Evolutionary conservation across 2,888 invertebrate species (phyloP).

Genomic region (Lamellibrachia satsuma): DNA sequence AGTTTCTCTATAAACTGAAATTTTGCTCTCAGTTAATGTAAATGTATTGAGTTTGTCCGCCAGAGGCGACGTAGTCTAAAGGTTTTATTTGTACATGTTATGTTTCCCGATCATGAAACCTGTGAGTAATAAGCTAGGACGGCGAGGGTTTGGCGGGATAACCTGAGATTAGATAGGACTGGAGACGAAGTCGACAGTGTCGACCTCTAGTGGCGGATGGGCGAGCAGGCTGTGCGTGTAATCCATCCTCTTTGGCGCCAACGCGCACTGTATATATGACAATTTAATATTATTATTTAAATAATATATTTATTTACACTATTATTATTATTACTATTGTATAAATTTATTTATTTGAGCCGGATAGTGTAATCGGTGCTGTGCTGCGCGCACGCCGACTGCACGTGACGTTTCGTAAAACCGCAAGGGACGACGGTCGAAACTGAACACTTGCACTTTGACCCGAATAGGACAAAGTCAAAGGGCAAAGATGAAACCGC

Average conservation of each 20-base stretch:
- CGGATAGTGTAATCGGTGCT: neutral
- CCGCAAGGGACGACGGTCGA: conserved; percentile 6
- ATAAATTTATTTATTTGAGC: conserved; percentile 3
- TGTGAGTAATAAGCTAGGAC: neutral
- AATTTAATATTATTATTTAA: neutral
- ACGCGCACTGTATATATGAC: neutral
- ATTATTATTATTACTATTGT: conserved; percentile 2
- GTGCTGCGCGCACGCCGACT: neutral
- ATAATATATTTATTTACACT: conserved; percentile 1
- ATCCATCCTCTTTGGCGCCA: neutral
- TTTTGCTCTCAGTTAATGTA: neutral
- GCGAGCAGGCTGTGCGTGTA: neutral
- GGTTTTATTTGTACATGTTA: neutral
- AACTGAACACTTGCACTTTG: neutral
- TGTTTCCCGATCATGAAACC: conserved; percentile 11
- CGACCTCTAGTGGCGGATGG: neutral
- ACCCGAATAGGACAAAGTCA: neutral
- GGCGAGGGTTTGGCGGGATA: conserved; percentile 9
- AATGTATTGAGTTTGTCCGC: neutral
- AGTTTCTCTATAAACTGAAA: neutral
- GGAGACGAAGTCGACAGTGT: neutral
- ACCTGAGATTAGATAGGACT: neutral
- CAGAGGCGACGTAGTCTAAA: neutral
- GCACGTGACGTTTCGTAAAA: neutral
- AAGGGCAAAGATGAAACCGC: neutral